These are phyloP conservation scores for Ecdyonurus torrentis DNA, from an alignment of 2,888 invertebrate species.

Conservation along the genomic window DNA sequence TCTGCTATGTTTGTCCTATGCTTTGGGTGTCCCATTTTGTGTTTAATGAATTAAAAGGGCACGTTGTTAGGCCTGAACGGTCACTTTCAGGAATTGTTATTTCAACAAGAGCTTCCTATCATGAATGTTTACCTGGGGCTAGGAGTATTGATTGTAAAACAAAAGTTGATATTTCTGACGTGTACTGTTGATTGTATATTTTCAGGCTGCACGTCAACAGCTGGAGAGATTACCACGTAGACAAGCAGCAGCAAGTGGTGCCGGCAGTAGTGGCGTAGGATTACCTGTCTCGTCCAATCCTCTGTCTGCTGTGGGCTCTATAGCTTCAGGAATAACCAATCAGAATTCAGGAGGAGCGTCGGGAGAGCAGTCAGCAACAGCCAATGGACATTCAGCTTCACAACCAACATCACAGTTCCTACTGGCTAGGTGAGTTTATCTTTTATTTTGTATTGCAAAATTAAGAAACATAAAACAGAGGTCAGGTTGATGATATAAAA, in stretches of 20 bases:
- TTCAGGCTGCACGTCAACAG: slow-evolving; percentile 69
- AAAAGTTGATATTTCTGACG: background rate
- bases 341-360: slow-evolving; percentile 11
- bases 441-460: too few species aligned
- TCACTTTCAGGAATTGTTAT: too few species aligned
- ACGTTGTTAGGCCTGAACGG: too few species aligned
- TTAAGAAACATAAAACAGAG: too few species aligned
- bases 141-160: too few species aligned
- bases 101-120: too few species aligned
- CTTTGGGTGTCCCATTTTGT: too few species aligned
- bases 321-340: slow-evolving; percentile 15
- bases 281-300: slow-evolving; percentile 16
- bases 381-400: slow-evolving; percentile 21
- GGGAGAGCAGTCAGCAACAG: slow-evolving; percentile 16
- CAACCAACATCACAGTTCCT: slow-evolving; percentile 28
- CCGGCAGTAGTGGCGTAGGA: slow-evolving; percentile 26
- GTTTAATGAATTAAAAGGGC: too few species aligned
- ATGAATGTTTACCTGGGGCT: too few species aligned
- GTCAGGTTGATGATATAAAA: too few species aligned
- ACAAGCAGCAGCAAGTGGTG: slow-evolving; percentile 42
- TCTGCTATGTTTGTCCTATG: too few species aligned
- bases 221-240: slow-evolving; percentile 76
- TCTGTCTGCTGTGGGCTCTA: slow-evolving; percentile 15
- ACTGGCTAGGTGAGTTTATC: slow-evolving; percentile 29
- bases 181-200: too few species aligned